These are phyloP conservation scores for Peromyscus eremicus DNA, from an alignment of 2,797 vertebrate species.

Conservation along the genomic window DNA sequence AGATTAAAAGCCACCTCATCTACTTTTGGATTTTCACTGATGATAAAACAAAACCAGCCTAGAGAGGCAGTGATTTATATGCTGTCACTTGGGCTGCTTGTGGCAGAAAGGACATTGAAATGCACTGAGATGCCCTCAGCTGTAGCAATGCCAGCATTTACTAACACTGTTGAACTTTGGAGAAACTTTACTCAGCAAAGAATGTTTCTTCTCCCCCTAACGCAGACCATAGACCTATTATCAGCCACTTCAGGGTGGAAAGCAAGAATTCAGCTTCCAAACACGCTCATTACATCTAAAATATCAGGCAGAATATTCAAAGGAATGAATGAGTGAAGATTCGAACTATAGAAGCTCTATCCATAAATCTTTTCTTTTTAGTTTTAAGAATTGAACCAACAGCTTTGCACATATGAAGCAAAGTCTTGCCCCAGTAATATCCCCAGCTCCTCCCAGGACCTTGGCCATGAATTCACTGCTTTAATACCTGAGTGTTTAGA, in stretches of 20 bases:
- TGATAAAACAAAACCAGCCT: not conserved
- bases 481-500: not conserved
- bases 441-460: not conserved
- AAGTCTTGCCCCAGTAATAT: not conserved
- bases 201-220: not conserved
- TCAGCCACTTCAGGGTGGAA: not conserved
- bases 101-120: not conserved
- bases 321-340: not conserved
- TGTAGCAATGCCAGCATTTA: not conserved
- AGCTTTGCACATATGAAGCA: not conserved
- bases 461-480: not conserved
- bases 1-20: not conserved
- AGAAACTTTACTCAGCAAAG: not conserved
- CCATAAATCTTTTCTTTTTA: not conserved
- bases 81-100: no score
- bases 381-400: not conserved
- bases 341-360: not conserved
- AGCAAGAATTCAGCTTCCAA: not conserved
- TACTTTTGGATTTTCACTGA: slow-evolving; percentile 42
- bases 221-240: not conserved
- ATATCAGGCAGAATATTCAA: not conserved
- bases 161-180: slow-evolving; percentile 26
- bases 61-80: not conserved
- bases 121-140: not conserved
- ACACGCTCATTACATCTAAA: not conserved